Evolutionary conservation across 2,797 vertebrate species (phyloP).

Genomic region (Ciconia nigra): DNA sequence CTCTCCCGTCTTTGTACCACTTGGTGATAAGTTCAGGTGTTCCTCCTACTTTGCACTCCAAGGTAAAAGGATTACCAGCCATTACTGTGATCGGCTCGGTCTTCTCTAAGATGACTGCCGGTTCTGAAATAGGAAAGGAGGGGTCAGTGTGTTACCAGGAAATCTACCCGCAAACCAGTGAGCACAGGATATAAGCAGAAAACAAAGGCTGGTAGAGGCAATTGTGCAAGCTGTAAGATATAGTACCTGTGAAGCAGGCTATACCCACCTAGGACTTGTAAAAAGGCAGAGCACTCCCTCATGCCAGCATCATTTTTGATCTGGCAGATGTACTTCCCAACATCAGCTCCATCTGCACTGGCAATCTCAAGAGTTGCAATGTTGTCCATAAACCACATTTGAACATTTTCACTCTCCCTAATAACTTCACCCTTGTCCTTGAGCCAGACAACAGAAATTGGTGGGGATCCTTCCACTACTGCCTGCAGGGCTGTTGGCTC

Average conservation of each 20-base stretch:
- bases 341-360: constrained; percentile 81
- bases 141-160: background rate
- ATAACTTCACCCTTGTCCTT: constrained; percentile 94
- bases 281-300: constrained; percentile 88
- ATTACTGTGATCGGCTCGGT: constrained; percentile 93
- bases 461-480: constrained; percentile 90
- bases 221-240: background rate
- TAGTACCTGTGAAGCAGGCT: background rate
- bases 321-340: constrained; percentile 92
- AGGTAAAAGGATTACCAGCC: constrained; percentile 87
- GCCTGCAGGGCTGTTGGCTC: constrained; percentile 85
- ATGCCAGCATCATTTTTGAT: constrained; percentile 94
- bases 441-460: constrained; percentile 91
- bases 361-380: constrained; percentile 84
- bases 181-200: background rate
- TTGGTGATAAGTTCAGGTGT: constrained; percentile 92
- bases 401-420: constrained; percentile 89
- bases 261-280: constrained; percentile 94
- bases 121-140: constrained; percentile 82
- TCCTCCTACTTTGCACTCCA: constrained; percentile 92
- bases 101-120: constrained; percentile 92
- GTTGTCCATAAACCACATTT: constrained; percentile 86
- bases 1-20: constrained; percentile 94
- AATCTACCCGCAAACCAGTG: background rate
- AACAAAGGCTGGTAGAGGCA: background rate